Evolutionary conservation across 2,113 vertebrate species (phyloP).

Genomic region (Speoplatyrhinus poulsoni): DNA sequence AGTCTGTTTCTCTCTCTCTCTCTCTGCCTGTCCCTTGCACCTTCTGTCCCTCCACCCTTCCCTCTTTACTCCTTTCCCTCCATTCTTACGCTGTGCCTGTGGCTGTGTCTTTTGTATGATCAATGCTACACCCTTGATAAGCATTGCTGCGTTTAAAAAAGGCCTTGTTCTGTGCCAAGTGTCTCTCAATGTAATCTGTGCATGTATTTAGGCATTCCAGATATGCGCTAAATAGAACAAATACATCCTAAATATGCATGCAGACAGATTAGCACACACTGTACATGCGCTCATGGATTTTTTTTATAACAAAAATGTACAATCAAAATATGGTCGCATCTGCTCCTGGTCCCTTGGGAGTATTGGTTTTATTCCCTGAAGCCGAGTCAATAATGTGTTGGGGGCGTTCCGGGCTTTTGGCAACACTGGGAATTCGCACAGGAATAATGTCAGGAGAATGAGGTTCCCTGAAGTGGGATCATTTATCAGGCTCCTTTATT

Average conservation of each 20-base stretch:
- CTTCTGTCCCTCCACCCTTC: slow-evolving; percentile 26
- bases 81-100: slow-evolving; percentile 46
- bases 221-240: slow-evolving; percentile 1
- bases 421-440: slow-evolving; percentile 16
- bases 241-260: too few species aligned
- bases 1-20: slow-evolving; percentile 78
- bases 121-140: slow-evolving; percentile 15
- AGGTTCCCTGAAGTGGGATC: slow-evolving; percentile 53
- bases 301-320: not conserved
- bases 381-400: slow-evolving; percentile 42
- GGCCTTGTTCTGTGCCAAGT: not conserved
- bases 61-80: slow-evolving; percentile 49
- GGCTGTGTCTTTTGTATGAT: not conserved
- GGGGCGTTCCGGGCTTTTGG: slow-evolving; percentile 27
- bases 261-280: too few species aligned
- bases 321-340: not conserved
- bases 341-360: too few species aligned
- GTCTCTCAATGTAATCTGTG: slow-evolving; percentile 30
- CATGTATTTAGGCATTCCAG: slow-evolving; percentile 32
- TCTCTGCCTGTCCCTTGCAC: slow-evolving; percentile 10
- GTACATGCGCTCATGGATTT: not conserved
- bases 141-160: slow-evolving; percentile 6
- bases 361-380: slow-evolving; percentile 37
- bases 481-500: slow-evolving; percentile 64
- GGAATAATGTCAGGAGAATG: slow-evolving; percentile 50